These are phyloP conservation scores for Heliornis fulica DNA, from an alignment of 2,113 vertebrate genomes.

Conservation along the genomic window DNA sequence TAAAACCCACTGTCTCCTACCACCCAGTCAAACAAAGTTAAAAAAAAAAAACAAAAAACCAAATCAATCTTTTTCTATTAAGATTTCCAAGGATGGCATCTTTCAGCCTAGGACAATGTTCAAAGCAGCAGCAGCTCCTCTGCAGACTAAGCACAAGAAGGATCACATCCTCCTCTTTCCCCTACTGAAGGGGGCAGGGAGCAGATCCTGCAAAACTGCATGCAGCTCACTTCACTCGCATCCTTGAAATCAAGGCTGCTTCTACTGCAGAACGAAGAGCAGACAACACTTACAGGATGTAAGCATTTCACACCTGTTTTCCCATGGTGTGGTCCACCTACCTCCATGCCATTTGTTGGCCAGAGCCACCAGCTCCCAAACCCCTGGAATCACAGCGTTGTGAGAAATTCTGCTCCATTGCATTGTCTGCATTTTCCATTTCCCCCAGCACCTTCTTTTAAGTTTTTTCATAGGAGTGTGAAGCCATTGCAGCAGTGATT, in stretches of 20 bases:
- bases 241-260: not conserved
- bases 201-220: not conserved
- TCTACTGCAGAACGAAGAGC: not conserved
- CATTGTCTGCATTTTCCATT: slow-evolving; percentile 2
- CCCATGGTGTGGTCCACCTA: not conserved
- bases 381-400: not conserved
- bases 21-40: not conserved
- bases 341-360: not conserved
- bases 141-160: not conserved
- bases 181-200: not conserved
- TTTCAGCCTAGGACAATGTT: not conserved
- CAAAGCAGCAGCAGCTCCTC: not conserved
- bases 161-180: not conserved
- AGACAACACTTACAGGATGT: not conserved
- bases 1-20: not conserved
- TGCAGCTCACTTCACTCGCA: not conserved
- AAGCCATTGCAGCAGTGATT: slow-evolving; percentile 39
- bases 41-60: too few species aligned
- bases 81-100: not conserved
- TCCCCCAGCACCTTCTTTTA: not conserved
- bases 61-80: not conserved
- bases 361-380: not conserved
- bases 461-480: slow-evolving; percentile 44
- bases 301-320: not conserved
- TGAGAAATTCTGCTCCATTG: slow-evolving; percentile 35